Conservation (phyloP, 2,888 invertebrate species). For the Bugulina stolonifera region DNA sequence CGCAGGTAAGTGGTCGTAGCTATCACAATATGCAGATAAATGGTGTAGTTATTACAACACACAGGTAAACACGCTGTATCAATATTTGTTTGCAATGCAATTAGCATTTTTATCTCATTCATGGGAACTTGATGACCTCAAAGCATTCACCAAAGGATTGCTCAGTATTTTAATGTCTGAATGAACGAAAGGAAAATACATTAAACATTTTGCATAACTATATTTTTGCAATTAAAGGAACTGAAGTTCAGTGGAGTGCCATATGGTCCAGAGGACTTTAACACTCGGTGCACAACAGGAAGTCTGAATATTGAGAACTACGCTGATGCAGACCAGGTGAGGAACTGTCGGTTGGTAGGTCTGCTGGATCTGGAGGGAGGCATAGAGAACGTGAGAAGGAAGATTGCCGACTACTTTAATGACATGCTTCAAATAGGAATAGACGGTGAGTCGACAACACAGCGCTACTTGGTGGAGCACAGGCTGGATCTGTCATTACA, state of each 20-base stretch:
- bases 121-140: too few relatives aligned
- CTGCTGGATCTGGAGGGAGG: constrained; percentile 71
- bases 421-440: constrained; percentile 33
- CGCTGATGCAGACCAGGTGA: constrained; percentile 52
- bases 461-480: too few relatives aligned
- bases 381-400: constrained; percentile 61
- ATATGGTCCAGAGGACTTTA: constrained; percentile 60
- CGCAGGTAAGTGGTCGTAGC: constrained; percentile 53
- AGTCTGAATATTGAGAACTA: constrained; percentile 35
- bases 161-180: too few relatives aligned
- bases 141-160: too few relatives aligned
- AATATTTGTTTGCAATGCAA: too few relatives aligned
- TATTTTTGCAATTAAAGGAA: not conserved
- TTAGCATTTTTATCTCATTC: too few relatives aligned
- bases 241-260: constrained; percentile 49
- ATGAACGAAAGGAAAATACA: too few relatives aligned
- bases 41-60: constrained; percentile 55
- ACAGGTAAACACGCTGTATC: too few relatives aligned
- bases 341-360: constrained; percentile 66
- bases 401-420: constrained; percentile 65
- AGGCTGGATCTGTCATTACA: too few relatives aligned
- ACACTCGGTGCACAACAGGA: constrained; percentile 55
- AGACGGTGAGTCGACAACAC: constrained; percentile 10
- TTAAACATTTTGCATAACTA: too few relatives aligned
- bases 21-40: constrained; percentile 34